Evolutionary conservation across 2,113 vertebrate genomes (phyloP).

Genomic region (pig (Sus scrofa)): T2T-Sscrofa CM000820.6:2758501-2759000

Average conservation of each 20-base stretch:
- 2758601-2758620: neutral
- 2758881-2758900: too few relatives aligned
- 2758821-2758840: neutral
- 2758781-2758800: neutral
- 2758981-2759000: too few relatives aligned
- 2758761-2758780: neutral
- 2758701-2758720: neutral
- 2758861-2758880: neutral
- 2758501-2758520: neutral
- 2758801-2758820: conserved; percentile 16
- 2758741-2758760: neutral
- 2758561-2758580: neutral
- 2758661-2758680: neutral
- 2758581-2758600: neutral
- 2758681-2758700: neutral
- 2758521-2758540: neutral
- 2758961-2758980: too few relatives aligned
- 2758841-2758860: neutral
- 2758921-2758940: neutral
- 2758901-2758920: neutral
- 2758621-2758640: neutral
- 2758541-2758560: neutral
- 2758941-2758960: neutral
- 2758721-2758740: neutral
- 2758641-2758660: neutral